Evolutionary conservation across 2,113 vertebrate genomes (phyloP), one percentile per base, ranked within the genome.

Genomic region (Bambusicola thoracicus): DNA sequence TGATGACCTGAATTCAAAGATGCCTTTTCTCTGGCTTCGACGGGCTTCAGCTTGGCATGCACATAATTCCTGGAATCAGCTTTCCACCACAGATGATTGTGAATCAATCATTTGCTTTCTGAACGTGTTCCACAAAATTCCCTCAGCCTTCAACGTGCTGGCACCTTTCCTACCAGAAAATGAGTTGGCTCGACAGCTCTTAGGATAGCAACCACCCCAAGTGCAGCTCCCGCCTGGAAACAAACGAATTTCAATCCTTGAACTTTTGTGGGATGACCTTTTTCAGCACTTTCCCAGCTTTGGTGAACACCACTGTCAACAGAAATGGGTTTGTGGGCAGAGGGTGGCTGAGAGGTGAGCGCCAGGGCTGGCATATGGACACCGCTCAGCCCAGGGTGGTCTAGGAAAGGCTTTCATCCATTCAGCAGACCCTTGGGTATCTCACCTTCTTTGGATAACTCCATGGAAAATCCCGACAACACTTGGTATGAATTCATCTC

Each of bases 71-170:
- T 97, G 94, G 87, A 94, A 96, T 93, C n/a, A 1, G 66, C 69
- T 95, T 78, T 95, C 58, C 36, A 89, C 92, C 84, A 62, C 90
- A 34, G 18, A 84, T 8, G 48, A 86, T 75, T 89, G 89, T 85
- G 95, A 96, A 94, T 96, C 95, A 93, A 95, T 94, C 91, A 85
- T 94, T 94, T 81, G 62, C 87, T 86, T 93, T 95, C 94, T 88
- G 91, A 95, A 94, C 20, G 0, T 78, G 82, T 91, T 95, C 93
- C 93, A 93, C 82, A 92, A 93, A 95, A 95, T 91, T 95, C 90
- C 94, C 94, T 96, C 88, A 86, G 92, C 69, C 74, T 95, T 88
- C 90, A 83, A 88, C 13, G 4, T 1, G 9, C 88, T 96, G 96
- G 91, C 94, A 91, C 77, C 79, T 94, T 94, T 93, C 80, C 90